Base-by-base conservation (phyloP, 2,113 vertebrate species). In the Sakesphorus luctuosus region DNA sequence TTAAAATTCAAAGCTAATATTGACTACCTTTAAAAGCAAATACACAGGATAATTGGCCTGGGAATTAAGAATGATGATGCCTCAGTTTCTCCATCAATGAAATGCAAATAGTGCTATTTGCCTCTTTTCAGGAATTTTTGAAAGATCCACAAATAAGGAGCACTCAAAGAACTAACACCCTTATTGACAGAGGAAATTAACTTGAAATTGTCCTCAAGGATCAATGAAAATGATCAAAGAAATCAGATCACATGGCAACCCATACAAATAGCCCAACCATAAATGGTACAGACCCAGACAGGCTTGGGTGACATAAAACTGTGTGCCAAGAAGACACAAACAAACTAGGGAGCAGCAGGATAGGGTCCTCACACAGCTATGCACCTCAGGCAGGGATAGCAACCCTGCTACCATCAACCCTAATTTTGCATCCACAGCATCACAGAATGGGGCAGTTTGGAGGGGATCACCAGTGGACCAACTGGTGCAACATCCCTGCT, bases 351-450 rank as follows among this genome's bases (percentile, higher is more conserved):
- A 71, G 46, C 35, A 11, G 55, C 26, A 40, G 17, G n/a, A 10
- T 3, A 29, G 25, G 15, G 18, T 72, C 36, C 20, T 75, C 61
- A 24, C 8, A 16, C 18, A 3, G 0, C 31, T 0, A 0, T 2
- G 16, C 16, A n/a, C 5, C 35, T 59, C 11, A 5, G 9, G 25
- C 17, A 33, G 24, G 14, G 7, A 4, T 2, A 35, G 29, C 35
- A 59, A 18, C 25, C 6, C 33, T 8, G 33, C 23, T 7, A 18
- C 24, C 13, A 14, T 31, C 46, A 25, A 14, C 21, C 29, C 12
- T 7, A 4, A 24, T 31, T 50, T 50, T 29, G 33, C 12, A 23
- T 11, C 11, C 13, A 9, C 33, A 52, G 25, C 33, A 50, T 47
- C 33, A 23, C 25, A 17, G 26, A 44, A 43, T 12, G 0, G 3